Evolutionary conservation across 2,888 invertebrate species (phyloP), one percentile per base, ranked within the genome.

Genomic region (Plemyria rubiginata): DNA sequence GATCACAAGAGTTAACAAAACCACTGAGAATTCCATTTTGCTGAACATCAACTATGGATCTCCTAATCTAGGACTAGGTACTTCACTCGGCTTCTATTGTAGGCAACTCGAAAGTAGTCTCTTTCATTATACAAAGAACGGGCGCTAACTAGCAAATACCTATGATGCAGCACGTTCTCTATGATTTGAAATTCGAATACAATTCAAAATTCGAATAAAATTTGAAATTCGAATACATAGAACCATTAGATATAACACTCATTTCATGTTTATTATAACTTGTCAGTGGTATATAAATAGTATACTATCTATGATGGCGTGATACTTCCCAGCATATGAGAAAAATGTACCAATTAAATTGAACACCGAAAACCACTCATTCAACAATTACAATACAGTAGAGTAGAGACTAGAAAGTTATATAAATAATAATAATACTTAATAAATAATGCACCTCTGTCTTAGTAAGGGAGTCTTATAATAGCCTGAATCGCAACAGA

Each of bases 1-100:
- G 54, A 50, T 16, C 54, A 49, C 43, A 41, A 40, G 32, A 53
- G 53, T 52, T 48, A 40, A 52, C 49, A 45, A 58, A 62, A 62
- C 58, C 40, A 49, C 41, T 32, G 43, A 29, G 22, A 51, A 54
- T 54, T 51, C 38, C 11, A 40, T 54, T 62, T 54, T 29, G 22
- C 50, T 62, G 29, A 58, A 50, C 50, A 54, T 22, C 29, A 13
- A 58, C 16, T 54, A 49, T 54, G 22, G 11, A 50, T 60, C 59
- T 54, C 28, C 41, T 43, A 50, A 60, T 54, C 49, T 43, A 28
- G 36, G 45, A 51, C 22, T 38, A 45, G 41, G 41, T 41, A 16
- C 4, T 57, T 50, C 15, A 12, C n/a, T 12, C 4, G 32, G 53
- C 28, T 53, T 53, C 28, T 53, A 28, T 40, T 28, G 4, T 45